Base-by-base conservation (phyloP, 2,888 invertebrate species). In the Drosophila limbata region DNA sequence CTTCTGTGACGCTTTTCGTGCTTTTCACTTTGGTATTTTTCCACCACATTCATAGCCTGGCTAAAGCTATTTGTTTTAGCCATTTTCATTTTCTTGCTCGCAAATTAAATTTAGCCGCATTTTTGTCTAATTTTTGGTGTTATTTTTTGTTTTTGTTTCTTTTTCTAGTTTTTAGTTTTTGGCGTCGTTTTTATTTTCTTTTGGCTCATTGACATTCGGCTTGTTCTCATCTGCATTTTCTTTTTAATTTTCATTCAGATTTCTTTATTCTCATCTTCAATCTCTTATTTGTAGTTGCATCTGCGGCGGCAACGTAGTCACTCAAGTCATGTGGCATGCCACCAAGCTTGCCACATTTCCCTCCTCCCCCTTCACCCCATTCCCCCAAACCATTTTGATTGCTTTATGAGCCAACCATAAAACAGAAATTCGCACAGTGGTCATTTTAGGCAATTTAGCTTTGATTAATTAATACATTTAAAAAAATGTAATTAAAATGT, bases 141-240 rank as follows among this genome's bases (percentile, higher is more conserved):
- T 51, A 44, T 55, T 19, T 13, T 13, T 44, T 35, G 3, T 15
- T 3, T 21, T 42, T n/a, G 53, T 53, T 13, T 17, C 10, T 9
- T 0, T 40, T 40, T 40, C 17, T 10, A 15, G 17, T 60, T 69
- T 63, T 51, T 39, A 33, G 40, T 50, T 69, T 69, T 79, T 64
- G 66, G 60, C 70, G 63, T 66, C 56, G 59, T 39, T 74, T 74
- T 74, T 55, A 68, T 65, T 75, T 75, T 64, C 57, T 39, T 45
- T 68, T 79, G 76, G 69, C 79, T 76, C 79, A 79, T 79, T 79
- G 79, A 79, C 79, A 79, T 79, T 79, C 72, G 66, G 50, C 67
- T 52, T 60, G 31, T 55, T 25, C 68, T 11, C 60, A 47, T 44
- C 13, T 35, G 19, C 31, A 19, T 53, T 35, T 44, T 19, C 33